Conservation (phyloP, 1,140 invertebrate species). For the Leucophenga varia region DNA sequence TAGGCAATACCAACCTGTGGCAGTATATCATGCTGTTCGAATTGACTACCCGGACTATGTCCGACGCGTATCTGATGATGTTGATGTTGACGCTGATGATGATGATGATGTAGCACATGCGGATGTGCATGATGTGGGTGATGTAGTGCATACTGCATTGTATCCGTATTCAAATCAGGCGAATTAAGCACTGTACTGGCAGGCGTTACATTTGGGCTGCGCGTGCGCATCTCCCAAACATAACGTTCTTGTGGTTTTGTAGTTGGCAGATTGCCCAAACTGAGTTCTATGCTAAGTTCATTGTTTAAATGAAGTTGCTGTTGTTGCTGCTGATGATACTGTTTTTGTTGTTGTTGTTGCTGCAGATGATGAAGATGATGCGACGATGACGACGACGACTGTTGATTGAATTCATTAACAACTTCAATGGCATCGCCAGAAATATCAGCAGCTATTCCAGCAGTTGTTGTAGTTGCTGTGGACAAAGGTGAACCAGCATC, state of each 20-base stretch:
- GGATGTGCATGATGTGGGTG: constrained; percentile 25
- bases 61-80: constrained; percentile 50
- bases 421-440: too few species aligned
- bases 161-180: constrained; percentile 46
- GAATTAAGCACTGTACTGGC: constrained; percentile 55
- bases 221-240: constrained; percentile 54
- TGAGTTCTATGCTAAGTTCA: too few species aligned
- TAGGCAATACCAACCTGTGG: constrained; percentile 20
- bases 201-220: constrained; percentile 53
- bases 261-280: constrained; percentile 7
- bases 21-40: constrained; percentile 36
- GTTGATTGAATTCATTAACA: too few species aligned
- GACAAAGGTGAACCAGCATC: not conserved
- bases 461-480: not conserved
- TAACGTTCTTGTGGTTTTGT: constrained; percentile 41
- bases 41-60: constrained; percentile 48
- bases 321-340: not conserved
- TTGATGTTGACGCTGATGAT: constrained; percentile 37
- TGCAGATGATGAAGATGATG: too few species aligned
- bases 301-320: not conserved
- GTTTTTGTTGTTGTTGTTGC: too few species aligned
- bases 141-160: constrained; percentile 17
- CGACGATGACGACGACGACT: too few species aligned
- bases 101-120: constrained; percentile 29
- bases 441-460: not conserved